These are phyloP conservation scores for Zaprionus taronus DNA, from an alignment of 1,140 invertebrate genomes.

Conservation along the genomic window DNA sequence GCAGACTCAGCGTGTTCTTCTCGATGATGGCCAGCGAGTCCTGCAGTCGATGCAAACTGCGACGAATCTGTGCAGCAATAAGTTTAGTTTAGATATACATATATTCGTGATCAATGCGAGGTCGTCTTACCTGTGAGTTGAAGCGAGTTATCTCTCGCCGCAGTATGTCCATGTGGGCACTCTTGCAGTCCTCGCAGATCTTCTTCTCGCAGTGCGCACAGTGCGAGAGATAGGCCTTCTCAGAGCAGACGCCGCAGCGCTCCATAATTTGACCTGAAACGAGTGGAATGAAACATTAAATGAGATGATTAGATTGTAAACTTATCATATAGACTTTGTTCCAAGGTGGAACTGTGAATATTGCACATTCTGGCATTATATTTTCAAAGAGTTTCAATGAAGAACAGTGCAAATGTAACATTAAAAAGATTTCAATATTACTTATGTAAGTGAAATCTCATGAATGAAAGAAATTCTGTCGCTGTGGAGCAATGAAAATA, in stretches of 20 bases:
- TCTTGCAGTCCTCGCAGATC: conserved; percentile 95
- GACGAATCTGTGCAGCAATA: conserved; percentile 87
- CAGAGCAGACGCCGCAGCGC: conserved; percentile 95
- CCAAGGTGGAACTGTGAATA: neutral
- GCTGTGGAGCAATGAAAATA: neutral
- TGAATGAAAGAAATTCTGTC: too few relatives aligned
- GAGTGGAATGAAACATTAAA: conserved; percentile 22
- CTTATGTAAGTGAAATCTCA: neutral
- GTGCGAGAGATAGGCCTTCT: conserved; percentile 94
- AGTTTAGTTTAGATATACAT: too few relatives aligned
- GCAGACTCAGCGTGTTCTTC: conserved; percentile 92
- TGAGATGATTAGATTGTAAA: too few relatives aligned
- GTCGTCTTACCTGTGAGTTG: conserved; percentile 91
- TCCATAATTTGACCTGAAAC: conserved; percentile 90
- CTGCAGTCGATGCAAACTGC: conserved; percentile 93
- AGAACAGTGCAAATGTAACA: neutral
- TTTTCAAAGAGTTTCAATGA: neutral
- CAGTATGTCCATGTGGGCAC: conserved; percentile 97
- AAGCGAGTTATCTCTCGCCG: conserved; percentile 96
- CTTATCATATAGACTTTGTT: neutral
- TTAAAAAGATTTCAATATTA: too few relatives aligned
- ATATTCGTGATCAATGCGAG: neutral
- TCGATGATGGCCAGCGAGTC: conserved; percentile 93
- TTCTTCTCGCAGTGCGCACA: conserved; percentile 98
- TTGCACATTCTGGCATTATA: neutral